phyloP scores from a whole-genome alignment of 2,888 invertebrate species.

The Pseudococcus longispinus region DNA sequence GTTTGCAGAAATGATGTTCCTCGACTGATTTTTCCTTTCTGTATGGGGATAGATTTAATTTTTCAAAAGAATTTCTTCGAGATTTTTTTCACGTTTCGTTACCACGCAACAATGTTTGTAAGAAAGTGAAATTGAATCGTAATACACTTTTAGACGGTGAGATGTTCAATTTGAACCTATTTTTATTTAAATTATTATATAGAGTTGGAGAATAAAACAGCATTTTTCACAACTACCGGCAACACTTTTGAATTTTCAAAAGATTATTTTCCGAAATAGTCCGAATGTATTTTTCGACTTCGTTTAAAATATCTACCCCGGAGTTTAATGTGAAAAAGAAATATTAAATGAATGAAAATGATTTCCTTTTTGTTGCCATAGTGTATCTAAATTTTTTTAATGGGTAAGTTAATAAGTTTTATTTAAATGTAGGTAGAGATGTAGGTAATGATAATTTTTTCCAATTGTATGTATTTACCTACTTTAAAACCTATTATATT shows the following conservation, averaged over 20 bases:
- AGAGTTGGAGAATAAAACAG: not conserved
- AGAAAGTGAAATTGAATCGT: slow-evolving; percentile 26
- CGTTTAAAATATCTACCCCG: not conserved
- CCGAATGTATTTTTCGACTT: not conserved
- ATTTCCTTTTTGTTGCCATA: not conserved
- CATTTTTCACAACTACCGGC: not conserved
- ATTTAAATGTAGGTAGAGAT: no score
- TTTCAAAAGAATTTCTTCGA: slow-evolving; percentile 1
- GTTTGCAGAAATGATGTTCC: slow-evolving; percentile 21
- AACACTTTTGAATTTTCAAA: slow-evolving; percentile 9
- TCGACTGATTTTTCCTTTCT: not conserved
- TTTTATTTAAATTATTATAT: slow-evolving; percentile 18
- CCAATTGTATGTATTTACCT: no score
- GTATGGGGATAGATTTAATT: slow-evolving; percentile 16
- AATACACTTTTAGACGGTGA: not conserved
- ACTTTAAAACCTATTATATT: no score
- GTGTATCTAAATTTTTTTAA: not conserved
- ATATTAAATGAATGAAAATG: not conserved
- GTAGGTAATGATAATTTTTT: no score
- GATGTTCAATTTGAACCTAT: not conserved
- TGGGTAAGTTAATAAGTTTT: no score
- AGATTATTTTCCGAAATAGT: not conserved
- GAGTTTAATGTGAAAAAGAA: no score
- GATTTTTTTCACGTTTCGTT: slow-evolving; percentile 29
- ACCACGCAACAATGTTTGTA: not conserved